Percentiles rank a stretch among this genome's conserved stretches.
These are phyloP conservation scores for Phacellophora camtschatica DNA, from an alignment of 30 jellyfish, hydroid and myxozoan genomes.

Conservation along the genomic window DNA sequence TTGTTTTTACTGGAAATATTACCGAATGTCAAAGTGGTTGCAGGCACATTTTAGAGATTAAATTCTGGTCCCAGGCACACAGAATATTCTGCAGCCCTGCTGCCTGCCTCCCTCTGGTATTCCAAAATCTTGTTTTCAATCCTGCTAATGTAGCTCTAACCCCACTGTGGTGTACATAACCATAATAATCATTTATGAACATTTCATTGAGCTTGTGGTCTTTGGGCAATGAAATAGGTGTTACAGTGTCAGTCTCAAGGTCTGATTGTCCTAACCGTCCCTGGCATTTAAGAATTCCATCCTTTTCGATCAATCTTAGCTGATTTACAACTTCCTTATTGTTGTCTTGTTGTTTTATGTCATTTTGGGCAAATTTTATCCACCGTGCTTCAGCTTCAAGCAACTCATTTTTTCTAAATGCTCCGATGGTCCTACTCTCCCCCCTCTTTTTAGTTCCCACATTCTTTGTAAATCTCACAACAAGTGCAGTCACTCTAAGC, in stretches of 20 bases:
- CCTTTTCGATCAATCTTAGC: background rate
- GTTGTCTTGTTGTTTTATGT: background rate
- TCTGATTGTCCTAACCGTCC: background rate
- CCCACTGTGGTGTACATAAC: background rate
- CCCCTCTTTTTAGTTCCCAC: background rate
- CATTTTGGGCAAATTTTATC: background rate
- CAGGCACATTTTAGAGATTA: too few species aligned
- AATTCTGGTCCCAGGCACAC: too few species aligned
- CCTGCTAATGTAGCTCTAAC: background rate
- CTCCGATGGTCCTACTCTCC: background rate
- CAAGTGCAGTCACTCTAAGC: background rate
- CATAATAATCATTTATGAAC: background rate
- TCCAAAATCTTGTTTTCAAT: background rate
- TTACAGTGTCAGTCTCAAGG: background rate
- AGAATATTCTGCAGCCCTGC: too few species aligned
- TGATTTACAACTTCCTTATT: background rate
- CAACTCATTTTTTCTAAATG: slow-evolving; percentile 1
- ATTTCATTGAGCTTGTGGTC: background rate
- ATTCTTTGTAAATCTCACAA: background rate
- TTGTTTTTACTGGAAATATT: too few species aligned
- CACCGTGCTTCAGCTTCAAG: background rate
- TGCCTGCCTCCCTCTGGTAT: background rate
- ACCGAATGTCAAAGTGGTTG: too few species aligned
- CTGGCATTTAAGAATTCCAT: background rate
- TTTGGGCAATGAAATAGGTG: background rate